phyloP scores from a whole-genome alignment of 2,888 invertebrate genomes.

The Coenonympha arcania region DNA sequence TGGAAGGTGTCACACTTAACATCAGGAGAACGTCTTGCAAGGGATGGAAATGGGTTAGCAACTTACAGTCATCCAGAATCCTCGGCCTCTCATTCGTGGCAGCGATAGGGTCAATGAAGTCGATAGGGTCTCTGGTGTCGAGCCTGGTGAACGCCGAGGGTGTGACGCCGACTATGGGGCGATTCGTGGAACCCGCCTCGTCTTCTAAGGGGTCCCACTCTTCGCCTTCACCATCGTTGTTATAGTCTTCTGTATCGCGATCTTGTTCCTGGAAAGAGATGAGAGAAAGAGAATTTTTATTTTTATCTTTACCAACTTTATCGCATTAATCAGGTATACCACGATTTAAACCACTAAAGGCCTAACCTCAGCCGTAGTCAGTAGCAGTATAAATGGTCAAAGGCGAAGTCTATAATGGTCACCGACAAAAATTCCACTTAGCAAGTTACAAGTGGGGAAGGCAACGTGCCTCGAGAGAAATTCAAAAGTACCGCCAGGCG shows the following conservation, averaged over 20 bases:
- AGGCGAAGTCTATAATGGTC: no score
- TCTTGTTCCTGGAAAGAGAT: conserved; percentile 24
- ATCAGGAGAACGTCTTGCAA: no score
- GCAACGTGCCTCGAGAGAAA: conserved; percentile 9
- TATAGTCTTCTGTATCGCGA: conserved; percentile 37
- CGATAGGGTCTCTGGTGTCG: conserved; percentile 35
- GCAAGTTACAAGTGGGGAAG: background rate
- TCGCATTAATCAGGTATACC: no score
- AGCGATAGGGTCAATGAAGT: conserved; percentile 51
- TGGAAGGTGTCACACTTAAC: no score
- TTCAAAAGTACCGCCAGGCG: conserved; percentile 15
- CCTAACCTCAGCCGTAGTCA: no score
- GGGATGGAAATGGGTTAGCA: background rate
- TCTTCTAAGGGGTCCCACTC: conserved; percentile 43
- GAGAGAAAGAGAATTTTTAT: background rate
- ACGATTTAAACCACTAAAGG: no score
- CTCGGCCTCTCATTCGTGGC: conserved; percentile 59
- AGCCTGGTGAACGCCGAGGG: conserved; percentile 52
- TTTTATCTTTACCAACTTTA: no score
- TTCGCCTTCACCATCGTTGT: conserved; percentile 48
- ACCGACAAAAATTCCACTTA: background rate
- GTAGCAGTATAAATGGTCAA: no score
- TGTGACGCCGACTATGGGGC: conserved; percentile 38
- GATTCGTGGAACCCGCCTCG: conserved; percentile 35
- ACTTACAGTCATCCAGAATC: conserved; percentile 57